Conservation (phyloP, 30 jellyfish, hydroid and myxozoan genomes). For the Clytia hemisphaerica region DNA sequence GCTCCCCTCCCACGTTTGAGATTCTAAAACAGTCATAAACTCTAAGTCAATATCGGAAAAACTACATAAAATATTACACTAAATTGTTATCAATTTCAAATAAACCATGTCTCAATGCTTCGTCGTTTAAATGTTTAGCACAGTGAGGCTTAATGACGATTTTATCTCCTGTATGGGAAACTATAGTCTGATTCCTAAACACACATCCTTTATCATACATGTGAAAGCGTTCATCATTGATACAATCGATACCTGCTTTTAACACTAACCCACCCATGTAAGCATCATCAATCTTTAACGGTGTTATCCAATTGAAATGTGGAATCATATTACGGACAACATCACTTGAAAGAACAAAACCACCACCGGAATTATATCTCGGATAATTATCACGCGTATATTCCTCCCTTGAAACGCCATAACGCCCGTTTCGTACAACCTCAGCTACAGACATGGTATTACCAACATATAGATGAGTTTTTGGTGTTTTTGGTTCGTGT, state of each 20-base stretch:
- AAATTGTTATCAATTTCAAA: no score
- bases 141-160: neutral
- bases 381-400: slow-evolving; percentile 12
- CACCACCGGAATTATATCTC: slow-evolving; percentile 36
- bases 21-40: no score
- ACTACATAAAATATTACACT: no score
- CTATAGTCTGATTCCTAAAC: neutral
- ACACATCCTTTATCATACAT: slow-evolving; percentile 8
- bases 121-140: neutral
- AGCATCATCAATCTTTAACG: slow-evolving; percentile 24
- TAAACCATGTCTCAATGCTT: slow-evolving; percentile 1
- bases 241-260: slow-evolving; percentile 26
- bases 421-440: slow-evolving; percentile 28
- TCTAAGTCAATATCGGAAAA: no score
- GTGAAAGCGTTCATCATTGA: slow-evolving; percentile 6
- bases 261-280: slow-evolving; percentile 26
- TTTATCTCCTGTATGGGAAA: neutral
- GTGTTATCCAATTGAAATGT: slow-evolving; percentile 20
- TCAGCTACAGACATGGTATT: neutral
- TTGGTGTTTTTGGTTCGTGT: slow-evolving; percentile 3
- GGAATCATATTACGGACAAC: slow-evolving; percentile 12
- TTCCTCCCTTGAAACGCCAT: slow-evolving; percentile 27
- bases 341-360: slow-evolving; percentile 19
- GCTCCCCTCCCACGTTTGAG: no score
- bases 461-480: slow-evolving; percentile 9